Evolutionary conservation across 2,797 vertebrate genomes (phyloP).

Genomic region (Lindbergichthys nudifrons): DNA sequence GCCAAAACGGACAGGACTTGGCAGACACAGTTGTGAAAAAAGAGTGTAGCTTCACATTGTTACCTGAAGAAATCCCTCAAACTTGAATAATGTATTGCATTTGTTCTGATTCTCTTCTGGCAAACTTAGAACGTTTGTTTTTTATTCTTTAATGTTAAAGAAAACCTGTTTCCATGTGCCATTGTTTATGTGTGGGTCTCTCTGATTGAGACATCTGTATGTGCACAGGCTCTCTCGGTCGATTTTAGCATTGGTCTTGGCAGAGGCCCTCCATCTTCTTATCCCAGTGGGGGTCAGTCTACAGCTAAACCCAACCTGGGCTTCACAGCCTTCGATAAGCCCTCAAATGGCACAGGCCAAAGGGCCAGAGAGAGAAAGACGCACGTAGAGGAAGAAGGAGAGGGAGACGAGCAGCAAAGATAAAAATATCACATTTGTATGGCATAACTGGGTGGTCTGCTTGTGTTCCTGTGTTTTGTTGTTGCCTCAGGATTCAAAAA

Average conservation of each 20-base stretch:
- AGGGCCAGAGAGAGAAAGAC: conserved; percentile 35
- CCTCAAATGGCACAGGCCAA: conserved; percentile 71
- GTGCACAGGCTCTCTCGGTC: conserved; percentile 56
- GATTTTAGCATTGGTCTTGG: conserved; percentile 70
- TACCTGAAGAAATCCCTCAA: conserved; percentile 37
- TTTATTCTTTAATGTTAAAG: conserved; percentile 10
- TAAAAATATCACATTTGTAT: conserved; percentile 54
- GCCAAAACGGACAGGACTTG: conserved; percentile 31
- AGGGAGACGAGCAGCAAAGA: conserved; percentile 31
- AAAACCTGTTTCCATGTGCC: neutral
- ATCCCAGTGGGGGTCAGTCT: conserved; percentile 64
- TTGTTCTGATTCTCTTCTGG: conserved; percentile 26
- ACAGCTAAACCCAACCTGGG: conserved; percentile 65
- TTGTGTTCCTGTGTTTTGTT: conserved; percentile 63
- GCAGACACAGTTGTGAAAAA: conserved; percentile 6
- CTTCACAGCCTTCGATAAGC: conserved; percentile 71
- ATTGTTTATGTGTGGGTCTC: conserved; percentile 27
- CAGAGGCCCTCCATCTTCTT: conserved; percentile 70
- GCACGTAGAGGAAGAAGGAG: conserved; percentile 5
- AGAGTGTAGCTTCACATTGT: conserved; percentile 20
- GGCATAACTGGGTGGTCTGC: conserved; percentile 68
- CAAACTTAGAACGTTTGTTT: too few relatives aligned
- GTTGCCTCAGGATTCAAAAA: conserved; percentile 69
- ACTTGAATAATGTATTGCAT: conserved; percentile 31
- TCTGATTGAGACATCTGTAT: conserved; percentile 73